Evolutionary conservation across 2,797 vertebrate genomes (phyloP).

Genomic region (Myotis pilosus): DNA sequence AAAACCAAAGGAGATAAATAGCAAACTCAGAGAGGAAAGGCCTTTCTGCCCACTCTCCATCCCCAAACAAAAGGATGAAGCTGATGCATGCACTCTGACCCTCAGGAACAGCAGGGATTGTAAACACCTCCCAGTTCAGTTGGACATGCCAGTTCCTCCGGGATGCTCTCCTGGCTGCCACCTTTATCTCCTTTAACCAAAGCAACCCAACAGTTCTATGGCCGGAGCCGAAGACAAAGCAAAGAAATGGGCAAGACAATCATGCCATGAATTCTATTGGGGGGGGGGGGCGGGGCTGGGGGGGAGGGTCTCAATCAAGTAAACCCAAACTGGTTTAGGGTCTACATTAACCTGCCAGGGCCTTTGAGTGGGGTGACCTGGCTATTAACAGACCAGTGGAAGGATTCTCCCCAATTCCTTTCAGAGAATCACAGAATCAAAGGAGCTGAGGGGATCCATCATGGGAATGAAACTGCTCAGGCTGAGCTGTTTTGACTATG

Average conservation of each 20-base stretch:
- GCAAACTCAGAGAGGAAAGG: not conserved
- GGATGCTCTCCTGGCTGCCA: fast-evolving
- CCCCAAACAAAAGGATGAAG: not conserved
- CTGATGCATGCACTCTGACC: not conserved
- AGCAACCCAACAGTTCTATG: not conserved
- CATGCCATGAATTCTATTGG: not conserved
- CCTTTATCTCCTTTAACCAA: not conserved
- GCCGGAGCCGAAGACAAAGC: not conserved
- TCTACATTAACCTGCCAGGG: not conserved
- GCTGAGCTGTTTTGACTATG: not conserved
- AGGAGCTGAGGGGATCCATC: not conserved
- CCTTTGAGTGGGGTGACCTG: not conserved
- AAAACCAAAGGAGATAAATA: conserved; percentile 18
- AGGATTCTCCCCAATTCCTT: not conserved
- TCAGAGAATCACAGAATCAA: not conserved
- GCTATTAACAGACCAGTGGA: no score
- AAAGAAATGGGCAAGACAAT: not conserved
- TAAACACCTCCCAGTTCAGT: no score
- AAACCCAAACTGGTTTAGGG: not conserved
- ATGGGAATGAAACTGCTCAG: not conserved
- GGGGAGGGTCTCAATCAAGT: not conserved
- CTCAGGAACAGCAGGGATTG: no score
- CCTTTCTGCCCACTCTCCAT: not conserved
- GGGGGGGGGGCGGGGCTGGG: no score
- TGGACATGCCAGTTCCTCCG: not conserved